Percentiles rank a stretch among this genome's conserved stretches.
phyloP scores from a whole-genome alignment of 2,797 vertebrate species.

The Tenualosa ilisha region DNA sequence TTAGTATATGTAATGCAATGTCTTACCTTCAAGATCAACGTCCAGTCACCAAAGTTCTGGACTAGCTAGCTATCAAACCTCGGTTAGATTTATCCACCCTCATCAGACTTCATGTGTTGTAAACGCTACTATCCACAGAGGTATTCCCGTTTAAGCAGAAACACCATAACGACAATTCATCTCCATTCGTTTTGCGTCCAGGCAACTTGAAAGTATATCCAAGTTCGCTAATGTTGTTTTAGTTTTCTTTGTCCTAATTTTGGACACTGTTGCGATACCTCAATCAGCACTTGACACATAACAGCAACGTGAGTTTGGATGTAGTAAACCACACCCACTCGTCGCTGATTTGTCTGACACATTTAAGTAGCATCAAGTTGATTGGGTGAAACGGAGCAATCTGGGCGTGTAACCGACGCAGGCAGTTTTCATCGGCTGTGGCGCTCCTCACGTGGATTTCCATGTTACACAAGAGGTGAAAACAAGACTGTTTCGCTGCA shows the following conservation, averaged over 20 bases:
- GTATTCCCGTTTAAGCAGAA: not conserved
- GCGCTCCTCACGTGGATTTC: conserved; percentile 68
- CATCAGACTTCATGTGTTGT: conserved; percentile 4
- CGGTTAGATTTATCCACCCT: not conserved
- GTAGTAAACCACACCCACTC: conserved; percentile 50
- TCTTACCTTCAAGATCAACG: not conserved
- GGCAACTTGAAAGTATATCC: not conserved
- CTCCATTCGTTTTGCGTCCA: not conserved
- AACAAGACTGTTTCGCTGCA: conserved; percentile 33
- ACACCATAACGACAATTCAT: not conserved
- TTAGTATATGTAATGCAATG: not conserved
- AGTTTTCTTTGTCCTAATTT: conserved; percentile 38
- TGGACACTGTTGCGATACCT: conserved; percentile 38
- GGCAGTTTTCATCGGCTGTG: not conserved
- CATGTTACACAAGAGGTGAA: conserved; percentile 68
- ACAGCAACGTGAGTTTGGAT: conserved; percentile 71
- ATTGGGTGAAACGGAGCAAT: conserved; percentile 17
- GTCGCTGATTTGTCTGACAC: conserved; percentile 47
- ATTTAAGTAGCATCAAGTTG: not conserved
- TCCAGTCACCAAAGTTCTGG: not conserved
- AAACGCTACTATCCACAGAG: not conserved
- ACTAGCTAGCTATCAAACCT: not conserved
- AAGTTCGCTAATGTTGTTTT: conserved; percentile 9
- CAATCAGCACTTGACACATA: conserved; percentile 61
- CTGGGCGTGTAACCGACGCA: conserved; percentile 30